Evolutionary conservation across 64 coral and sea anemone species (phyloP), one percentile per base, ranked within the genome.

Genomic region (Porites lutea): DNA sequence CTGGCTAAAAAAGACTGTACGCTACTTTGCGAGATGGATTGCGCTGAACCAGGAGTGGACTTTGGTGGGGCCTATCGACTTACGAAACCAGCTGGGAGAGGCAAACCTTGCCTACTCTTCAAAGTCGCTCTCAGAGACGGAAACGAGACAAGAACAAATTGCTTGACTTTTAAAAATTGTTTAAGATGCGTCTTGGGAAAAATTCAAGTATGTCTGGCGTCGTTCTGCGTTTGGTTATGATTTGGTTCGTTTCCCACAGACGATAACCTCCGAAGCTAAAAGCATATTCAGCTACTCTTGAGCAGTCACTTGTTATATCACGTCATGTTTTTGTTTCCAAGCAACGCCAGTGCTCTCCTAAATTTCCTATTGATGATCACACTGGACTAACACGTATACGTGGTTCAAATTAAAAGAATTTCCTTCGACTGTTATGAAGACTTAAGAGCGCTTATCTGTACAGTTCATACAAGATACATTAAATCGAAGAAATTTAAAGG

Each of bases 31-130:
- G 19, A 93, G 94, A 83, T 96, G 94, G 97, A 76, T 99, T 46
- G 91, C 97, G 3, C 74, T 99, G 3, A 99, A 99, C 79, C 91
- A 96, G 52, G 97, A 96, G 50, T 99, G 97, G 97, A 94, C 83
- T 22, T 65, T 99, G 13, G 73, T 97, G 20, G 92, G 83, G 4
- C 75, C 92, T 4, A 79, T 63, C 44, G 87, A 97, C 52, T 71
- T 80, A 19, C 82, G 78, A 6, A 86, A 52, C 23, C 63, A 63
- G 8, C 13, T 94, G 19, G 95, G 95, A 2, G 78, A 97, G 16
- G 77, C 92, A 51, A 97, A 97, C 27, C 53, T 92, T 6, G 81
- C 81, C 13, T 84, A 63, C 11, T 84, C 81, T 21, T n/a, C 63
- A 48, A 84, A 84, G 63, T 65, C 81, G 3, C 81, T 84, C n/a